Evolutionary conservation across 2,888 invertebrate genomes (phyloP), one percentile per base, ranked within the genome.

Genomic region (Nomada ferruginata): DNA sequence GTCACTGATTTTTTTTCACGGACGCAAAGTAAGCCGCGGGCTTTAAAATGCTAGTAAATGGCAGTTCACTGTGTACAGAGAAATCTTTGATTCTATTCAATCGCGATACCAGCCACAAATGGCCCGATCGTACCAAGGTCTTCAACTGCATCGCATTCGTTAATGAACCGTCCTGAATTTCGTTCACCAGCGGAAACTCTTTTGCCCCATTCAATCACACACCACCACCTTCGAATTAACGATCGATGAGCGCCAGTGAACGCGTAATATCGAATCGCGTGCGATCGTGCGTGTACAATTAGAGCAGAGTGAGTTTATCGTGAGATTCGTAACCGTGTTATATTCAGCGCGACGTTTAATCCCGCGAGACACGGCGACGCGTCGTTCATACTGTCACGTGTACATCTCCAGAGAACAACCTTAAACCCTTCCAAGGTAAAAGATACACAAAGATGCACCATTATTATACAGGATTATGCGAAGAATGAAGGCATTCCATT

Each of bases 71-170:
- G 20, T 5, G 36, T 5, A 7, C 5, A 4, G 26, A n/a, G 50
- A n/a, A 60, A 26, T 69, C 66, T 52, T 57, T 18, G 55, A 52
- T 69, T 42, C 59, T 44, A n/a, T 59, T 47, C n/a, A 59, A 71
- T 52, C 5, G 15, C 29, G 57, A 36, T 65, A 79, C 72, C 63
- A 57, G 42, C 61, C 18, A 53, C 50, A 78, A 61, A 59, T 79
- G 70, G 55, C 61, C 23, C 47, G 50, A 26, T 29, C 50, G 61
- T 47, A 23, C 69, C 59, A 59, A 50, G 52, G 65, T 71, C 44
- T 71, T 74, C 82, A 81, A 83, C 82, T 81, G 70, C 71, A 60
- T 73, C 74, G 70, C 70, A 47, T 52, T 68, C 76, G 77, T 77
- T 83, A 73, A 76, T 76, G 76, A 74, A 76, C 70, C 76, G 3